Conservation (phyloP, 2,113 vertebrate genomes). For the Oryctolagus cuniculus region mOryCun1.1 NC_091435.1:100467501-100468000, state of each 20-base stretch:
- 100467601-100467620: no score
- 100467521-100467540: neutral
- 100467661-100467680: no score
- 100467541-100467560: neutral
- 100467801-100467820: neutral
- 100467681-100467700: neutral
- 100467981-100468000: neutral
- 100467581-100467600: no score
- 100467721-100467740: no score
- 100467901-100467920: neutral
- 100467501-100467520: neutral
- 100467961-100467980: slow-evolving; percentile 41
- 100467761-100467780: neutral
- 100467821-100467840: neutral
- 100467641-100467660: no score
- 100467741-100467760: neutral
- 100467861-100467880: neutral
- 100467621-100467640: no score
- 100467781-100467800: neutral
- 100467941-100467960: neutral
- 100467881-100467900: neutral
- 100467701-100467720: no score
- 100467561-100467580: neutral
- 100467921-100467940: neutral
- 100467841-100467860: neutral